A percentile compares a stretch with the other conserved stretches of the same genome.
Evolutionary conservation across 2,797 vertebrate genomes (phyloP).

Genomic region (Buphagus erythrorhynchus): DNA sequence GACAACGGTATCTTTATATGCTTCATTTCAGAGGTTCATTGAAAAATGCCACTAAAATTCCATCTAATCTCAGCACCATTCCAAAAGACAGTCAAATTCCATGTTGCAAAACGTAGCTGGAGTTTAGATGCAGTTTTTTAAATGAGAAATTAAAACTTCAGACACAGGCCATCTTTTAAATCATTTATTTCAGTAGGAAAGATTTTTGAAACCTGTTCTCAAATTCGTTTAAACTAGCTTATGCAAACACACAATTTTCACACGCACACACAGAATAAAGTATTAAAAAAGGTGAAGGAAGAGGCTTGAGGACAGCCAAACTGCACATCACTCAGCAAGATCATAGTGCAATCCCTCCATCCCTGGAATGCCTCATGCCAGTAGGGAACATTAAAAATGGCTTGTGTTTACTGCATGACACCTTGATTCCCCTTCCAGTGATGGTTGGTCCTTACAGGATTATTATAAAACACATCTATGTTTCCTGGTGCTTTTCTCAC

Average conservation of each 20-base stretch:
- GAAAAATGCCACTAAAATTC: background rate
- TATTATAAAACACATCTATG: background rate
- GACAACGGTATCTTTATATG: background rate
- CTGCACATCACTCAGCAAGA: constrained; percentile 81
- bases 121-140: background rate
- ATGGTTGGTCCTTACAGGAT: background rate
- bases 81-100: background rate
- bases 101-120: background rate
- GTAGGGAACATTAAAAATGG: constrained; percentile 55
- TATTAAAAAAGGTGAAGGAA: constrained; percentile 62
- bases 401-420: constrained; percentile 59
- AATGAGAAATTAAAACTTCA: constrained; percentile 49
- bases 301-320: constrained; percentile 46
- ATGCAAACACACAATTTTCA: constrained; percentile 77
- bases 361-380: background rate
- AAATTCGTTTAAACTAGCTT: constrained; percentile 74
- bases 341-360: constrained; percentile 83
- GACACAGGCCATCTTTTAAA: constrained; percentile 66
- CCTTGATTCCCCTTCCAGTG: background rate
- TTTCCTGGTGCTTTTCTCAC: background rate
- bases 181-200: constrained; percentile 84
- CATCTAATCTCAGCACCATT: background rate
- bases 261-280: constrained; percentile 69
- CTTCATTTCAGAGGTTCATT: background rate
- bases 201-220: constrained; percentile 76